phyloP scores from a whole-genome alignment of 1,140 invertebrate genomes.

The Drosophila lini region DNA sequence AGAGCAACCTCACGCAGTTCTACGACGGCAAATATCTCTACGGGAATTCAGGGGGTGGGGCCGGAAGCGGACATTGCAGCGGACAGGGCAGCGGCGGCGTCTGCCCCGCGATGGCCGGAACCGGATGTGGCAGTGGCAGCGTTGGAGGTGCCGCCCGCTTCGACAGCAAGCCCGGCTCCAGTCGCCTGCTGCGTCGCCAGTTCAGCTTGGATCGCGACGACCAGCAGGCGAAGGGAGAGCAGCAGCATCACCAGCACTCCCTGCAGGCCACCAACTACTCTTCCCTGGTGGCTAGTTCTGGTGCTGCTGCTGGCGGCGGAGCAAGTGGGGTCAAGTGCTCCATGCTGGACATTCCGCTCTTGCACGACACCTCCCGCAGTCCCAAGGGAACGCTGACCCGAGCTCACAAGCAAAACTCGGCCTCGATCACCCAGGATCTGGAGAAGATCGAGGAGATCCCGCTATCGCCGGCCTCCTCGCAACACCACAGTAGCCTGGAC shows the following conservation, averaged over 20 bases:
- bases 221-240: slow-evolving; percentile 72
- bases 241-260: slow-evolving; percentile 74
- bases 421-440: slow-evolving; percentile 88
- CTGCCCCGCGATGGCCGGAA: slow-evolving; percentile 48
- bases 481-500: slow-evolving; percentile 81
- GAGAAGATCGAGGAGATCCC: slow-evolving; percentile 90
- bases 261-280: slow-evolving; percentile 68
- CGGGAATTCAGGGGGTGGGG: slow-evolving; percentile 34
- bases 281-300: slow-evolving; percentile 52
- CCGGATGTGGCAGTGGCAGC: slow-evolving; percentile 10
- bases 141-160: slow-evolving; percentile 46
- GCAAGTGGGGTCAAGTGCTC: slow-evolving; percentile 49
- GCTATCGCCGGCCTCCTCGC: slow-evolving; percentile 81
- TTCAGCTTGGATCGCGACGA: slow-evolving; percentile 89
- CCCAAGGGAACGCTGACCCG: slow-evolving; percentile 73
- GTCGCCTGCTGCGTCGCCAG: slow-evolving; percentile 87
- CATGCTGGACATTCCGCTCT: slow-evolving; percentile 74
- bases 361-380: slow-evolving; percentile 74
- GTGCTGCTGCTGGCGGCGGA: slow-evolving; percentile 39
- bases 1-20: slow-evolving; percentile 85
- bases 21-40: slow-evolving; percentile 83
- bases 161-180: slow-evolving; percentile 79
- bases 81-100: slow-evolving; percentile 45
- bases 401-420: slow-evolving; percentile 89
- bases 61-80: slow-evolving; percentile 23